phyloP scores from a whole-genome alignment of 2,113 vertebrate genomes.

The Lates calcarifer region DNA sequence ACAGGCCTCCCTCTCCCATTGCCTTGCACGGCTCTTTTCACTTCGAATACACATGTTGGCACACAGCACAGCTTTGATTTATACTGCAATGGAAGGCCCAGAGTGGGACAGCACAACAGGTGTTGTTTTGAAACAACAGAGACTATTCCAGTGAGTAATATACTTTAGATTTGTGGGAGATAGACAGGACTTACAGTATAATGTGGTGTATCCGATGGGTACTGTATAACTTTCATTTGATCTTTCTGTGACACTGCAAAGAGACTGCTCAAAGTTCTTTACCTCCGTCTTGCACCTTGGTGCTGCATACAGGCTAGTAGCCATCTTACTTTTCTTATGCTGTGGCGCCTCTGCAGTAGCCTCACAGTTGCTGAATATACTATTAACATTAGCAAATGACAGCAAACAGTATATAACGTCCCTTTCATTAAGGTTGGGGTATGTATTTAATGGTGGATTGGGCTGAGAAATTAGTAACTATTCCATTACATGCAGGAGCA shows the following conservation, averaged over 20 bases:
- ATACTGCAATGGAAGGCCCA: constrained; percentile 52
- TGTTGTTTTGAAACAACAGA: constrained; percentile 61
- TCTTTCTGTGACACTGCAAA: constrained; percentile 31
- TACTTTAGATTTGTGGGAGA: constrained; percentile 52
- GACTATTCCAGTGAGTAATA: constrained; percentile 36
- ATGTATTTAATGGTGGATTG: constrained; percentile 39
- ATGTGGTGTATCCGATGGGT: constrained; percentile 27
- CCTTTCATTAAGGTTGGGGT: constrained; percentile 12
- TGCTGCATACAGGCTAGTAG: not conserved
- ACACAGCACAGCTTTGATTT: constrained; percentile 67
- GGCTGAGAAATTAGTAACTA: constrained; percentile 59
- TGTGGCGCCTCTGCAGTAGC: not conserved
- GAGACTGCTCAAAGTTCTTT: not conserved
- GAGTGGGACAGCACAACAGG: constrained; percentile 68
- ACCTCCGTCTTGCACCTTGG: constrained; percentile 4
- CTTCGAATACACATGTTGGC: constrained; percentile 56
- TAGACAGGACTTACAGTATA: constrained; percentile 36
- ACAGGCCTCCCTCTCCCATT: constrained; percentile 59
- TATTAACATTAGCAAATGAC: not conserved
- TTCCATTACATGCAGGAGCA: constrained; percentile 71
- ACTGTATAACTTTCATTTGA: constrained; percentile 22
- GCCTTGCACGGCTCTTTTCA: constrained; percentile 44
- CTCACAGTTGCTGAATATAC: not conserved
- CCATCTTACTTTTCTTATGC: constrained; percentile 20
- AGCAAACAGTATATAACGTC: not conserved